Evolutionary conservation across 2,113 vertebrate genomes (phyloP).

Genomic region (Odocoileus hemionus): DNA sequence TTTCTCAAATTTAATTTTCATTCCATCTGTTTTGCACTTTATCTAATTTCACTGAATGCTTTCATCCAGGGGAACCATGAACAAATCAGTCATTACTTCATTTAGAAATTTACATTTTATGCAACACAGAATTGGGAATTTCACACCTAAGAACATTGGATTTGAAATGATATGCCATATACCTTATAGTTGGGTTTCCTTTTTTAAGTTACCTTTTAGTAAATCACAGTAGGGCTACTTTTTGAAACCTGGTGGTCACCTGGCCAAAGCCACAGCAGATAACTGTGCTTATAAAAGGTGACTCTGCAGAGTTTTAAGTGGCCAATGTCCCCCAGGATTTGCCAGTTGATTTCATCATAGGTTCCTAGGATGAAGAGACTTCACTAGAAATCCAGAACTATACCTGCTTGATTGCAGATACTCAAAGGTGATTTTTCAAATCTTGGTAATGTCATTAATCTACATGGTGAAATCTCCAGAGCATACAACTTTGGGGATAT

Average conservation of each 20-base stretch:
- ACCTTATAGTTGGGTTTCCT: background rate
- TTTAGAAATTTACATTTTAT: conserved; percentile 7
- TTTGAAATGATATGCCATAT: background rate
- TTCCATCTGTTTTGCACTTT: background rate
- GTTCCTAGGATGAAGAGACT: background rate
- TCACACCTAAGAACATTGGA: background rate
- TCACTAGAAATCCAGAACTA: background rate
- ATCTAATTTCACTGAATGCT: background rate
- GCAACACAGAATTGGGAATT: background rate
- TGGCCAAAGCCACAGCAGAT: conserved; percentile 8
- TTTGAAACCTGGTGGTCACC: background rate
- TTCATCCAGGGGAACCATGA: background rate
- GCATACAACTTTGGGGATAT: too few species aligned
- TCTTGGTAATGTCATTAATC: background rate
- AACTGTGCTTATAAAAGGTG: background rate
- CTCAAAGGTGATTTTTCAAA: background rate
- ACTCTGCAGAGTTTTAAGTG: background rate
- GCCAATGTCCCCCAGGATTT: background rate
- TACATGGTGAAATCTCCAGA: background rate
- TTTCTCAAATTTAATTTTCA: conserved; percentile 52
- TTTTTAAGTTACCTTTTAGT: background rate
- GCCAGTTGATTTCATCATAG: background rate
- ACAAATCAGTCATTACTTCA: background rate
- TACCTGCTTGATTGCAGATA: background rate
- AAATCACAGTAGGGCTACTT: background rate